Evolutionary conservation across 2,113 vertebrate genomes (phyloP).

Genomic region (Zosterops pallidus): DNA sequence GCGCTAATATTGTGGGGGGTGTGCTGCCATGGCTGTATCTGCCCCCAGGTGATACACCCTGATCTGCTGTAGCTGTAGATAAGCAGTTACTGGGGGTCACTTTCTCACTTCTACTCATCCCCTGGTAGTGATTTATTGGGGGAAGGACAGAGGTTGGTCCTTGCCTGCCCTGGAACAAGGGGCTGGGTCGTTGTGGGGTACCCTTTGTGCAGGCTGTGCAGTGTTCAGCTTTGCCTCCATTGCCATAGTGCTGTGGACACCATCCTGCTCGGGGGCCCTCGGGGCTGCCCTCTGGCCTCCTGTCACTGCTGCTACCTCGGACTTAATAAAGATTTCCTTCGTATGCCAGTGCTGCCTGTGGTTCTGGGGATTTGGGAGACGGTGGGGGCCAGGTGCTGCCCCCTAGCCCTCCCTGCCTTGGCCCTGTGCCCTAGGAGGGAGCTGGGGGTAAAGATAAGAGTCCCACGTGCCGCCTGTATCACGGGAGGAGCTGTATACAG

Average conservation of each 20-base stretch:
- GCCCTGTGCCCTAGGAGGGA: neutral
- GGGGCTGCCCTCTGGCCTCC: neutral
- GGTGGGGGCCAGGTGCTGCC: neutral
- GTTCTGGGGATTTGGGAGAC: neutral
- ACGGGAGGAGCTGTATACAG: rapidly evolving
- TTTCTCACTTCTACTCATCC: neutral
- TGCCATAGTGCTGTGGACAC: neutral
- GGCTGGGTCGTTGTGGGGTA: neutral
- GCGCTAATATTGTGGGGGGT: neutral
- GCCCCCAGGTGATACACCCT: rapidly evolving
- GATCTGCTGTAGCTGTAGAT: conserved; percentile 39
- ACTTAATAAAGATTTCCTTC: conserved; percentile 40
- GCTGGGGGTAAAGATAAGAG: neutral
- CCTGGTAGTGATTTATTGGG: neutral
- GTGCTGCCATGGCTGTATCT: neutral
- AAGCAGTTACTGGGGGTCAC: conserved; percentile 40
- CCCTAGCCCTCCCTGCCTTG: neutral
- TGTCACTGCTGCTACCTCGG: conserved; percentile 54
- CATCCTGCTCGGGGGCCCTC: neutral
- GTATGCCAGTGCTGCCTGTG: neutral
- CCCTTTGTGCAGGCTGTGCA: neutral
- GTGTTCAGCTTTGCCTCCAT: conserved; percentile 48
- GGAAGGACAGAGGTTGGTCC: neutral
- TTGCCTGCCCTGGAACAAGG: neutral
- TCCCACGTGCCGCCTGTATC: neutral